Conservation (phyloP, 2,797 vertebrate genomes). For the Erpetoichthys calabaricus region DNA sequence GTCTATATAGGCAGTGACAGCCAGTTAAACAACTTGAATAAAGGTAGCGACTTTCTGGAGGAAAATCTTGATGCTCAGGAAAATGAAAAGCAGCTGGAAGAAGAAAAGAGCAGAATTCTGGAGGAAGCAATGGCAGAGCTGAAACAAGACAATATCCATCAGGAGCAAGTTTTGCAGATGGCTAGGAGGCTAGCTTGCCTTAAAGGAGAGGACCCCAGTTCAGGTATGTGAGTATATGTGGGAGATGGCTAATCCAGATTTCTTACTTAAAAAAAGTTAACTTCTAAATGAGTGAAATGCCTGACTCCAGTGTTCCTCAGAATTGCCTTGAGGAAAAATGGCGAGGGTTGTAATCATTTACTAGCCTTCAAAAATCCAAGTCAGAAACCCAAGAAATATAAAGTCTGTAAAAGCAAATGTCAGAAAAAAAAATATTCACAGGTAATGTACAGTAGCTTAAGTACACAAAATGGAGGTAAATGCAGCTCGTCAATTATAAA, state of each 20-base stretch:
- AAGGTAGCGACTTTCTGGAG: slow-evolving; percentile 26
- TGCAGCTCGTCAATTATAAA: too few species aligned
- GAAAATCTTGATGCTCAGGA: slow-evolving; percentile 49
- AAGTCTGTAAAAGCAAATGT: too few species aligned
- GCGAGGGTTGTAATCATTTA: too few species aligned
- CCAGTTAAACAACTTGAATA: slow-evolving; percentile 71
- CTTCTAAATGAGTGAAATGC: not conserved
- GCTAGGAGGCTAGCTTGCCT: slow-evolving; percentile 71
- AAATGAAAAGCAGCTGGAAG: slow-evolving; percentile 48
- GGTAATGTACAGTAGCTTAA: too few species aligned
- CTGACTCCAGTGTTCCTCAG: not conserved
- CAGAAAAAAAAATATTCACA: too few species aligned
- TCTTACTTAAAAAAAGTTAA: not conserved
- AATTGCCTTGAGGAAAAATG: too few species aligned
- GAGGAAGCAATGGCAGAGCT: slow-evolving; percentile 70
- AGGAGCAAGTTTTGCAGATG: slow-evolving; percentile 66
- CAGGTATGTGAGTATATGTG: slow-evolving; percentile 40
- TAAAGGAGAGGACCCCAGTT: slow-evolving; percentile 73
- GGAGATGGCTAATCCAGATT: not conserved
- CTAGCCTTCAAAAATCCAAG: too few species aligned
- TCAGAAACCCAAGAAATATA: too few species aligned
- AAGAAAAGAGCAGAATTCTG: slow-evolving; percentile 65
- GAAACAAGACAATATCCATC: slow-evolving; percentile 55
- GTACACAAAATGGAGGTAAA: too few species aligned
- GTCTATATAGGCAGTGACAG: slow-evolving; percentile 21